Conservation (phyloP, 2,113 vertebrate species). For the Cranoglanis bouderius region DNA sequence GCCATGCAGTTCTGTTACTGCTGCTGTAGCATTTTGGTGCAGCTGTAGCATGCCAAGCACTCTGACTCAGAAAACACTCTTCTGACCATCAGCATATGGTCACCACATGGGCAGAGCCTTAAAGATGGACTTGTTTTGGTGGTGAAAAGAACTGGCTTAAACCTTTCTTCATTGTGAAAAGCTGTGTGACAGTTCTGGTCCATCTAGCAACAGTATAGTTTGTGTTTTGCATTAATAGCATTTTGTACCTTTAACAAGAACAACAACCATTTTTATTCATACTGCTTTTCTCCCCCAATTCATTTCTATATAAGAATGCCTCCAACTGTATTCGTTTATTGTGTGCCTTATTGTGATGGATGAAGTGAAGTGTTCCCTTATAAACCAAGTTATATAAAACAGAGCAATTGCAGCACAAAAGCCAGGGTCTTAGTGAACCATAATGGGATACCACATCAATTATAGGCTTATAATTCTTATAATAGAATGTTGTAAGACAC, state of each 20-base stretch:
- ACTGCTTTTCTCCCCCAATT: background rate
- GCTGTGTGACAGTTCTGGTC: background rate
- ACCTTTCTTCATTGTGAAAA: background rate
- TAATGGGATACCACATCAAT: background rate
- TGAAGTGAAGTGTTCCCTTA: background rate
- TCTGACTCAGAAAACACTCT: slow-evolving; percentile 59
- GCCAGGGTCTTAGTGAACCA: background rate
- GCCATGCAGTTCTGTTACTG: background rate
- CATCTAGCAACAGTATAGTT: background rate
- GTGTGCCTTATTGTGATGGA: background rate
- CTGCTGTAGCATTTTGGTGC: background rate
- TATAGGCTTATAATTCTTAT: background rate
- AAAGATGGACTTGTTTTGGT: background rate
- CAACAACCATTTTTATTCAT: background rate
- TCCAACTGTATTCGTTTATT: background rate
- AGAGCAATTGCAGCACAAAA: background rate
- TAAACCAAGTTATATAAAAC: background rate
- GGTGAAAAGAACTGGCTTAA: background rate
- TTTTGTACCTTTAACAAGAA: background rate
- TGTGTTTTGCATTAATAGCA: background rate
- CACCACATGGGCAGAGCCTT: slow-evolving; percentile 37
- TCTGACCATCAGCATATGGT: slow-evolving; percentile 58
- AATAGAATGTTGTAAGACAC: background rate
- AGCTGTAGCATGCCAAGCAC: slow-evolving; percentile 48
- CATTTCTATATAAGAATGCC: background rate